A percentile compares a stretch with the other conserved stretches of the same genome.
Evolutionary conservation across 2,113 vertebrate genomes (phyloP).

Genomic region (Seriola aureovittata): DNA sequence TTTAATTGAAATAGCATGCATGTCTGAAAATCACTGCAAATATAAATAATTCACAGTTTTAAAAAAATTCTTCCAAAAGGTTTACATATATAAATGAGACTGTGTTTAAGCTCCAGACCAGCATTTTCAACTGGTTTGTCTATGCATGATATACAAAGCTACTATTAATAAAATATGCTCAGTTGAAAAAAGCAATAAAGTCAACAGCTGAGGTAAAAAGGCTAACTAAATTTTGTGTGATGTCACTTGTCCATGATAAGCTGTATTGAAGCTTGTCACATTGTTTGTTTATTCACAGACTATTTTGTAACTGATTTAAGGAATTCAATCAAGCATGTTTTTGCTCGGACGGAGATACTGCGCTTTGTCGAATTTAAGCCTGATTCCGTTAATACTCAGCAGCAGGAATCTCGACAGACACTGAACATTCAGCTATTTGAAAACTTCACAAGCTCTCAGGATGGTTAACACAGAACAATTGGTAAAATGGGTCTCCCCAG

Average conservation of each 20-base stretch:
- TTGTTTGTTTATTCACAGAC: slow-evolving; percentile 4
- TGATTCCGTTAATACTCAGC: slow-evolving; percentile 23
- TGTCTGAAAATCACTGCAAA: not conserved
- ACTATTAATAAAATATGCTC: not conserved
- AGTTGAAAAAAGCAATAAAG: not conserved
- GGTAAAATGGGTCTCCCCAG: slow-evolving; percentile 38
- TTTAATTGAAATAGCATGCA: not conserved
- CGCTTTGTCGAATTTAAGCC: not conserved
- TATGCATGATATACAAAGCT: not conserved
- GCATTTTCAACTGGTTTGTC: not conserved
- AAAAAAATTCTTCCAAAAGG: not conserved
- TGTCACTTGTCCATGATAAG: not conserved
- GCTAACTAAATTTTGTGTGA: not conserved
- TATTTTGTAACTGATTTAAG: not conserved
- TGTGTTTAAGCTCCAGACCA: not conserved
- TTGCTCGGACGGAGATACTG: not conserved
- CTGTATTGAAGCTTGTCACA: not conserved
- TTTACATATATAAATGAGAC: not conserved
- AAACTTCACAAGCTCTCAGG: slow-evolving; percentile 36
- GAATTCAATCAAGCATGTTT: not conserved
- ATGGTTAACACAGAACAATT: slow-evolving; percentile 51
- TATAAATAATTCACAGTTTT: not conserved
- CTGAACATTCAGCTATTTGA: slow-evolving; percentile 14
- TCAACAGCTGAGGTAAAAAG: not conserved
- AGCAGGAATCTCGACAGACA: slow-evolving; percentile 9